Evolutionary conservation across 1,140 invertebrate species (phyloP).

Genomic region (Goniozus legneri): DNA sequence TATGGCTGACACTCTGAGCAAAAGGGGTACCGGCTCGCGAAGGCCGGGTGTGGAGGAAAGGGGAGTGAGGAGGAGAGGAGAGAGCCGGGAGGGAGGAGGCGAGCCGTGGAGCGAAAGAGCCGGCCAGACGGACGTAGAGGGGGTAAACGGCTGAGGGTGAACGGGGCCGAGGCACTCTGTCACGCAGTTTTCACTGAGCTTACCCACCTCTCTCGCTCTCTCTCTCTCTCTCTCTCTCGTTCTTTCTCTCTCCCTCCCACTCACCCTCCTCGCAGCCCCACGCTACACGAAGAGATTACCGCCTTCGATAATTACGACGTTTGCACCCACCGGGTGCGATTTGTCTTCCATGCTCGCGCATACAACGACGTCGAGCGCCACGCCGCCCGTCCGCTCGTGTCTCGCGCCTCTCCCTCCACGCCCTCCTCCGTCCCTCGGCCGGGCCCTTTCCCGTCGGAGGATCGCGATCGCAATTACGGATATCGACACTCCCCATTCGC

Average conservation of each 20-base stretch:
- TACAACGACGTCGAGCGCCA: background rate
- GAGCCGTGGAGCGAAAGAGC: too few relatives aligned
- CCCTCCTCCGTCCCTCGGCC: too few relatives aligned
- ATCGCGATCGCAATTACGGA: too few relatives aligned
- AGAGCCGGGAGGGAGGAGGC: too few relatives aligned
- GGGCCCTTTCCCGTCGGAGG: too few relatives aligned
- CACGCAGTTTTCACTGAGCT: slow-evolving; percentile 34
- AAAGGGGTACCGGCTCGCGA: slow-evolving; percentile 26
- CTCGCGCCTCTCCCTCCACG: too few relatives aligned
- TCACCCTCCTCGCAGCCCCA: slow-evolving; percentile 7
- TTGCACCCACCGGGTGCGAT: slow-evolving; percentile 38
- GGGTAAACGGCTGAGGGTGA: slow-evolving; percentile 21
- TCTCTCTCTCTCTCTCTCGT: slow-evolving; percentile 4
- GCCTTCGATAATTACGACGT: slow-evolving; percentile 41
- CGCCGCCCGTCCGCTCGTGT: too few relatives aligned
- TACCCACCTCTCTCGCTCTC: slow-evolving; percentile 13
- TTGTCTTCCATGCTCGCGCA: slow-evolving; percentile 32
- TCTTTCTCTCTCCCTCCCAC: background rate
- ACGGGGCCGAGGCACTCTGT: slow-evolving; percentile 33
- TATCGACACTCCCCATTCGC: too few relatives aligned
- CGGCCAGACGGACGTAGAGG: too few relatives aligned
- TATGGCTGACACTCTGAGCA: slow-evolving; percentile 34
- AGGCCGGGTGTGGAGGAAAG: too few relatives aligned
- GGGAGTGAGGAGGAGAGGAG: too few relatives aligned
- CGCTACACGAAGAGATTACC: slow-evolving; percentile 39